Conservation (phyloP, 2,113 vertebrate species). For the Nerophis lumbriciformis region DNA sequence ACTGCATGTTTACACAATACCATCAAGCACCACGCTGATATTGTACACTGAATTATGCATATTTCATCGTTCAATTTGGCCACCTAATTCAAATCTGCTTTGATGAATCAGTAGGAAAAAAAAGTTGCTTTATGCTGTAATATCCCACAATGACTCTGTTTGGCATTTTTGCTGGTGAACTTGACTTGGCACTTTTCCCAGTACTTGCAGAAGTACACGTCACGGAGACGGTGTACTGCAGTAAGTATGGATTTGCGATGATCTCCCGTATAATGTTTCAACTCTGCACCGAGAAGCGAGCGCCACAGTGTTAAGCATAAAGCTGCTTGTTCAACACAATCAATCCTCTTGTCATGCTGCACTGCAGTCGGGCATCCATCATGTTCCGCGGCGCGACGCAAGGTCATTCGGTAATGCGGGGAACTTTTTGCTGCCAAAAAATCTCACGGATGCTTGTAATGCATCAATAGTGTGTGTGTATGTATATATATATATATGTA, state of each 20-base stretch:
- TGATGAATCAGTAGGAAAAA: too few relatives aligned
- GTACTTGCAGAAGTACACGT: too few relatives aligned
- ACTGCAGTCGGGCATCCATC: conserved; percentile 45
- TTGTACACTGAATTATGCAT: too few relatives aligned
- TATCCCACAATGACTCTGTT: too few relatives aligned
- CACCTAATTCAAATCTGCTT: too few relatives aligned
- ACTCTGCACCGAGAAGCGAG: conserved; percentile 34
- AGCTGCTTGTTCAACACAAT: conserved; percentile 41
- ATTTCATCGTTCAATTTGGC: too few relatives aligned
- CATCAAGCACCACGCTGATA: too few relatives aligned
- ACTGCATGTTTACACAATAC: too few relatives aligned
- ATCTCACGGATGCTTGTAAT: conserved; percentile 7
- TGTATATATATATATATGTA: conserved; percentile 2
- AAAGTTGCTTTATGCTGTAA: too few relatives aligned
- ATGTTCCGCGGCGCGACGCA: conserved; percentile 40
- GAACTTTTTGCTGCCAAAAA: conserved; percentile 38
- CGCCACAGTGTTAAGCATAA: conserved; percentile 20
- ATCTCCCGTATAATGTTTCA: conserved; percentile 19
- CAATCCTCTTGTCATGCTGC: conserved; percentile 47
- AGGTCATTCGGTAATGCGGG: conserved; percentile 52
- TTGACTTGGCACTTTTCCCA: too few relatives aligned
- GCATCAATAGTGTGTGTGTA: background rate
- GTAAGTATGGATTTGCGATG: conserved; percentile 16
- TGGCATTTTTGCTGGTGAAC: too few relatives aligned
- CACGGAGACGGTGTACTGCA: too few relatives aligned